Evolutionary conservation across 2,888 invertebrate genomes (phyloP).

Genomic region (Thereva nobilitata): DNA sequence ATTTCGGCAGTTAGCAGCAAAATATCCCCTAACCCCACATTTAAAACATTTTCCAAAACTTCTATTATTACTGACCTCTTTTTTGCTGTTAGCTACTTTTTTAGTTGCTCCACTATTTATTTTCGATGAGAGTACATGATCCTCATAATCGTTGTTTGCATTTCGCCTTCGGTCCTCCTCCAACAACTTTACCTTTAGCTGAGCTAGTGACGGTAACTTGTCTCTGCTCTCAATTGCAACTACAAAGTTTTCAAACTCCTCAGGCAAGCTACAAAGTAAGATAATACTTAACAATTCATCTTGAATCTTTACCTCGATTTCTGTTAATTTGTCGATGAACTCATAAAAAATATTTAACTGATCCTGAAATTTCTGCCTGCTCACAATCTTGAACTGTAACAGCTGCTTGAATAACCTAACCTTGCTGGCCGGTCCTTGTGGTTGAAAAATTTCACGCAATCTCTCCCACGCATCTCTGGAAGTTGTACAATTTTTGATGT

Average conservation of each 20-base stretch:
- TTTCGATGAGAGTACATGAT: not conserved
- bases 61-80: not conserved
- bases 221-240: constrained; percentile 39
- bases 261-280: constrained; percentile 31
- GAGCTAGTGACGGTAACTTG: constrained; percentile 26
- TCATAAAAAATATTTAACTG: constrained; percentile 39
- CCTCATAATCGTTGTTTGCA: not conserved
- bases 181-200: constrained; percentile 31
- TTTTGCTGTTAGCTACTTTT: not conserved
- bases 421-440: constrained; percentile 37
- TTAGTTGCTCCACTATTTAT: not conserved
- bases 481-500: constrained; percentile 31
- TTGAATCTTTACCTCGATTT: too few species aligned
- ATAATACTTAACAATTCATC: constrained; percentile 35
- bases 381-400: constrained; percentile 19
- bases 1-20: constrained; percentile 21
- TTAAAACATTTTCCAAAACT: constrained; percentile 23
- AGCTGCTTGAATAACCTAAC: constrained; percentile 38
- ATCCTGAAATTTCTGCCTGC: constrained; percentile 8
- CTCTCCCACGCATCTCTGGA: constrained; percentile 35
- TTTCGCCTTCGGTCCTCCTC: constrained; percentile 29
- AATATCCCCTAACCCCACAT: constrained; percentile 33
- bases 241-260: constrained; percentile 26
- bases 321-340: too few species aligned
- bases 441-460: constrained; percentile 28